These are phyloP conservation scores for Pseudobourletiella spinata DNA, from an alignment of 1,140 invertebrate genomes.

Conservation along the genomic window DNA sequence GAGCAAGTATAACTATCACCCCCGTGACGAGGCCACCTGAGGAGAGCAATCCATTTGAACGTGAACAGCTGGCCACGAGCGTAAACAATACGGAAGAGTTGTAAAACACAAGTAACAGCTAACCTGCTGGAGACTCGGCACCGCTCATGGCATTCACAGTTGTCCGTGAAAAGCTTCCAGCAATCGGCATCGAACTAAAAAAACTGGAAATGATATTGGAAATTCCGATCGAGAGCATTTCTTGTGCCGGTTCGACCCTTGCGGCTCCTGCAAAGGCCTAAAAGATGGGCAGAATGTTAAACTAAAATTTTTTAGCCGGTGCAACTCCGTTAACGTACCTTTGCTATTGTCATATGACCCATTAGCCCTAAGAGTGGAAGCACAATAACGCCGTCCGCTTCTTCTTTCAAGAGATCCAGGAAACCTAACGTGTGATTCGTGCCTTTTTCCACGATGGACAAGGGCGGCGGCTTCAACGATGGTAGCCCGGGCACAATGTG, in stretches of 20 bases:
- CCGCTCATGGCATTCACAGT: constrained; percentile 91
- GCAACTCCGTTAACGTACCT: constrained; percentile 6
- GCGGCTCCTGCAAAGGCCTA: constrained; percentile 50
- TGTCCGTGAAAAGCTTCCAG: constrained; percentile 80
- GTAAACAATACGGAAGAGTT: too few species aligned
- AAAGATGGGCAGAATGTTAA: neutral
- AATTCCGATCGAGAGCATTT: constrained; percentile 68
- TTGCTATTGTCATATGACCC: constrained; percentile 26
- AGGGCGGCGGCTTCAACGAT: constrained; percentile 53
- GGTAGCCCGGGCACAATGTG: constrained; percentile 40
- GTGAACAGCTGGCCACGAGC: too few species aligned
- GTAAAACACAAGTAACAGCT: too few species aligned
- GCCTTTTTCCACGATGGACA: constrained; percentile 44
- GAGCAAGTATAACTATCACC: constrained; percentile 58
- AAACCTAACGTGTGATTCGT: constrained; percentile 54
- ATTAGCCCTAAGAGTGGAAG: constrained; percentile 61
- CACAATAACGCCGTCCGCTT: constrained; percentile 65
- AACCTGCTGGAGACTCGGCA: constrained; percentile 69
- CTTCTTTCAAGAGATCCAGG: constrained; percentile 57
- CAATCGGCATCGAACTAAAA: constrained; percentile 83
- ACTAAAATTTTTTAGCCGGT: neutral
- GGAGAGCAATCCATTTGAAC: too few species aligned
- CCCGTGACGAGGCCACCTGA: constrained; percentile 24
- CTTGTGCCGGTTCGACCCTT: constrained; percentile 66
- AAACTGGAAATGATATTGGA: constrained; percentile 84